Percentiles rank a stretch among this genome's conserved stretches.
Conservation (phyloP, 35 echinoderm and acorn worm genomes). For the Strongylocentrotus purpuratus region DNA sequence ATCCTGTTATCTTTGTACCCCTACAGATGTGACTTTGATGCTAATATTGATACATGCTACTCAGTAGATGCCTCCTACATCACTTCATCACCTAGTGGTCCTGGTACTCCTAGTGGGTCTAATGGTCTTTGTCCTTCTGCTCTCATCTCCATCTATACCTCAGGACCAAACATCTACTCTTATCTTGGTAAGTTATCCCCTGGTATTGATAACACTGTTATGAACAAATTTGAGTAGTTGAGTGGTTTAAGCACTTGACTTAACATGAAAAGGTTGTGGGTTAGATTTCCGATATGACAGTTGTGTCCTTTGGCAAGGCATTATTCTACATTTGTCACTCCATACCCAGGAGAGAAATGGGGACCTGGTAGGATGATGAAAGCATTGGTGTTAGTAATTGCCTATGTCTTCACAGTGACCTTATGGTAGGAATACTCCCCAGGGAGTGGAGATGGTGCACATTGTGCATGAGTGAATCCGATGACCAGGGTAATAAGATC, state of each 20-base stretch:
- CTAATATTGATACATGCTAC: slow-evolving; percentile 68
- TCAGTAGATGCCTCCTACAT: slow-evolving; percentile 61
- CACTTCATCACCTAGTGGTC: background rate
- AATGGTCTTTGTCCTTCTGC: slow-evolving; percentile 67
- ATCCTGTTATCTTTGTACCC: background rate
- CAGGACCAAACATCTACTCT: slow-evolving; percentile 74
- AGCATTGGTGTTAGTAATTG: too few species aligned
- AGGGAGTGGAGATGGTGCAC: too few species aligned
- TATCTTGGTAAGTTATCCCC: slow-evolving; percentile 74
- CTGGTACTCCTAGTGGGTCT: slow-evolving; percentile 29
- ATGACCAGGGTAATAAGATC: too few species aligned
- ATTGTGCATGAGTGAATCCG: too few species aligned
- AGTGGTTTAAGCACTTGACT: background rate
- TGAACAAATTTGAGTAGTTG: background rate
- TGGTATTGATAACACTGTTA: background rate
- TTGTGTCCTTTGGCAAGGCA: too few species aligned
- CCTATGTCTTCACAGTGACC: too few species aligned
- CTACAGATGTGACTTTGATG: slow-evolving; percentile 94
- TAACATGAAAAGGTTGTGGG: background rate
- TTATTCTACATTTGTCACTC: too few species aligned
- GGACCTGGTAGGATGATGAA: too few species aligned
- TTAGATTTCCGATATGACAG: background rate
- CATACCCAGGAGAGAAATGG: too few species aligned
- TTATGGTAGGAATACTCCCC: too few species aligned
- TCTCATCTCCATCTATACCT: slow-evolving; percentile 57